These are phyloP conservation scores for Bombus soroeensis DNA, from an alignment of 1,140 invertebrate genomes.

Conservation along the genomic window DNA sequence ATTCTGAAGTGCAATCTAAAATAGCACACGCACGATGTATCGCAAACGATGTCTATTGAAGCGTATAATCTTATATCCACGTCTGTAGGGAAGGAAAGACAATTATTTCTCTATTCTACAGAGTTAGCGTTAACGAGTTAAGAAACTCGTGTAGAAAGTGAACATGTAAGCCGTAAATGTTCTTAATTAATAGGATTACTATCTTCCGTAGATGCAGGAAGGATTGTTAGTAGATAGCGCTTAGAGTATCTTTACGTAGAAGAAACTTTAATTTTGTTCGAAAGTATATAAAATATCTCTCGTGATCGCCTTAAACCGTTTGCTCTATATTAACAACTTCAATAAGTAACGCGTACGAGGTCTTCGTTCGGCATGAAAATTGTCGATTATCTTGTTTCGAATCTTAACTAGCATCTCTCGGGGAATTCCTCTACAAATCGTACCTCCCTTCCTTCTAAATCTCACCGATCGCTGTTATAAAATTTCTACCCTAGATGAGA, in stretches of 20 bases:
- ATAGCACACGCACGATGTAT: not conserved
- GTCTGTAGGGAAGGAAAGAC: not conserved
- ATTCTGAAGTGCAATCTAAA: not conserved
- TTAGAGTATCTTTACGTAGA: not conserved
- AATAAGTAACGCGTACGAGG: not conserved
- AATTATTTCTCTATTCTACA: not conserved
- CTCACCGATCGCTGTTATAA: not conserved
- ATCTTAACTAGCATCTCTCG: not conserved
- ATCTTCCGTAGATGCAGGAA: not conserved
- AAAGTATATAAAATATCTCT: not conserved
- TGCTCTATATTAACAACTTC: not conserved
- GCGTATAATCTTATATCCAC: not conserved
- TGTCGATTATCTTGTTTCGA: conserved; percentile 7
- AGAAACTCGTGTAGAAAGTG: not conserved
- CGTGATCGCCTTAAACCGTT: not conserved
- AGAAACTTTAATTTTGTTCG: not conserved
- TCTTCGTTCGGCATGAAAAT: not conserved
- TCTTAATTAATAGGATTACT: not conserved
- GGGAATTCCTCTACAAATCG: conserved; percentile 2
- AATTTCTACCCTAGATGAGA: not conserved
- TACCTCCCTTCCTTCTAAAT: not conserved
- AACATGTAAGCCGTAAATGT: not conserved
- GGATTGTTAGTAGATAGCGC: not conserved
- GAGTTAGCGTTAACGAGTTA: not conserved
- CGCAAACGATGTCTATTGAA: not conserved